Evolutionary conservation across 2,797 vertebrate species (phyloP), one percentile per base, ranked within the genome.

Genomic region (Melanotaenia nigrans): DNA sequence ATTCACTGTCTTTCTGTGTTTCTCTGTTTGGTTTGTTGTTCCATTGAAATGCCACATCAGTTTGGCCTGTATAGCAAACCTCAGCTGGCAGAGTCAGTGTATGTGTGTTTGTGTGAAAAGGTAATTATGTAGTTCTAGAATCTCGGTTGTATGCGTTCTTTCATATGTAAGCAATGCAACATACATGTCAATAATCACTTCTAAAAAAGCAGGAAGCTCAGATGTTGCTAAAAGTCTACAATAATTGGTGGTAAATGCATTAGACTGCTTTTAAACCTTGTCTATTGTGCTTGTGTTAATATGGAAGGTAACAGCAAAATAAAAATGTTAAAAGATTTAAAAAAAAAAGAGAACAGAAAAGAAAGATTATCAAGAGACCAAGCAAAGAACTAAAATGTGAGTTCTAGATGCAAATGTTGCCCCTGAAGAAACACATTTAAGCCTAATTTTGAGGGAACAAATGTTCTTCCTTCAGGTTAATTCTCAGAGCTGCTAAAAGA

Each of bases 11-110:
- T 68, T 28, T 35, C 13, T 67, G 36, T n/a, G 25, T 67, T 13
- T n/a, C 16, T 70, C 3, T 65, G 8, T 61, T 13, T 51, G 45
- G 33, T 25, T 42, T 28, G 42, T 70, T 10, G 20, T 68, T 61
- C 32, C 85, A 83, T 81, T 79, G 73, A 79, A 84, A 75, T 78
- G 77, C 54, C 33, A 68, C 20, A 71, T 79, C 73, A 71, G 42
- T 45, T 73, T 63, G 62, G 71, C 77, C 75, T 51, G 9, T 22
- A 51, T 51, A 1, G 8, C 47, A 45, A 20, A 45, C 4, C 40
- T 16, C 5, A 45, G 42, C 42, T 18, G 16, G 16, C 16, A 45
- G 1, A 5, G 11, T 38, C 12, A 16, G 16, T 18, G 7, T 6
- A 18, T 20, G 18, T 45, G 18, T 42, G 40, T 42, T 13, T 18